Evolutionary conservation across 2,797 vertebrate species (phyloP), one percentile per base, ranked within the genome.

Genomic region (Pygocentrus nattereri): DNA sequence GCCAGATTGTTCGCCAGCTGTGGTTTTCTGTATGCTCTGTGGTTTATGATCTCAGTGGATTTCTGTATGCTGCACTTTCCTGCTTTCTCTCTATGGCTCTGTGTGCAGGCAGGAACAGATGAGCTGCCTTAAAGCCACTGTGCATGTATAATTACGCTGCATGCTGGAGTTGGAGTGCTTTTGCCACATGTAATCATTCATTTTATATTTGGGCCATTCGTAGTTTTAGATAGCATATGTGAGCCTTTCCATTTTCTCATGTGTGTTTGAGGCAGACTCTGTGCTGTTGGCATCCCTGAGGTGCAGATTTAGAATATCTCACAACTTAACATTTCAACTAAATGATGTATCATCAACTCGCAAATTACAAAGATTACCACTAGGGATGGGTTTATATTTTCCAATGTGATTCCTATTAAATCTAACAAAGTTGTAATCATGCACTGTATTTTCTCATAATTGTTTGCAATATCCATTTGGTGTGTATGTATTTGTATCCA

Each of bases 111-210:
- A 47, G 50, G 49, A 74, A 54, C 6, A 54, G 30, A 44, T 74
- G 70, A 65, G 25, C 47, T 52, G 49, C 54, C 52, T 64, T 69
- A 16, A 6, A 61, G 5, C 64, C 47, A 18, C 49, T 61, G 47
- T 74, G 4, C 23, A 47, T 68, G 13, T 30, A 49, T 27, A 68
- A 81, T 44, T 50, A 27, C 27, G 74, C 5, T 41, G 52, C 23
- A 31, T 73, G 27, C 30, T n/a, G 64, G 21, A 41, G 31, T 21
- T 73, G 19, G 30, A 54, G 47, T 31, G 27, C 70, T 52, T 72
- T 54, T 21, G 30, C 71, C 50, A 74, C 18, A 56, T 58, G 71
- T 74, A 58, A 58, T 38, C 50, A 58, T 74, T 50, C 59, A 56
- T 52, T 34, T 52, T 79, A 13, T 58, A 78, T 34, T 47, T 21